Conservation (phyloP, 1,140 invertebrate species). For the Daktulosphaira vitifoliae region DNA sequence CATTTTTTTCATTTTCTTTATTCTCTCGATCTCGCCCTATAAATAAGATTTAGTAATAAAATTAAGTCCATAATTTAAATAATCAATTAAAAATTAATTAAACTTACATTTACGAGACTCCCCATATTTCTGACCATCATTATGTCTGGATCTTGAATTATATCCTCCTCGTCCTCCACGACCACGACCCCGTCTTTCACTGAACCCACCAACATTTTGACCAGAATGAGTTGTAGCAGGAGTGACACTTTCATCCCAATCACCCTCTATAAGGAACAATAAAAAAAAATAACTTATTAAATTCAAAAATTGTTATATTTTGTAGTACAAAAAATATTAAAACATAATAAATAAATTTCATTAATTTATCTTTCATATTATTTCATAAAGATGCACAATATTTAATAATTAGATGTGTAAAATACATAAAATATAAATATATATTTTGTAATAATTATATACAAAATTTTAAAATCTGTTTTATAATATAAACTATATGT, state of each 20-base stretch:
- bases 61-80: not conserved
- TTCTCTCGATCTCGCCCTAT: constrained; percentile 49
- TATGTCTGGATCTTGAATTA: constrained; percentile 42
- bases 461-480: no score
- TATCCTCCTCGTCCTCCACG: constrained; percentile 46
- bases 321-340: no score
- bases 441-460: no score
- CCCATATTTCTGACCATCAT: constrained; percentile 9
- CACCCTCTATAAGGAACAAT: no score
- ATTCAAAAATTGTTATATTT: no score
- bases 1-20: constrained; percentile 53
- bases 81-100: not conserved
- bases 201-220: constrained; percentile 35
- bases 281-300: no score
- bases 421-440: no score
- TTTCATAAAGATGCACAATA: no score
- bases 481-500: no score
- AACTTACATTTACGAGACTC: constrained; percentile 12
- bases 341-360: no score
- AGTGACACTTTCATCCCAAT: constrained; percentile 36
- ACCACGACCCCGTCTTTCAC: constrained; percentile 44
- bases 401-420: no score
- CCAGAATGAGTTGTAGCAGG: constrained; percentile 35
- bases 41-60: not conserved
- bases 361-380: no score